Conservation (phyloP, 2,888 invertebrate species). For the Zelleria hepariella region DNA sequence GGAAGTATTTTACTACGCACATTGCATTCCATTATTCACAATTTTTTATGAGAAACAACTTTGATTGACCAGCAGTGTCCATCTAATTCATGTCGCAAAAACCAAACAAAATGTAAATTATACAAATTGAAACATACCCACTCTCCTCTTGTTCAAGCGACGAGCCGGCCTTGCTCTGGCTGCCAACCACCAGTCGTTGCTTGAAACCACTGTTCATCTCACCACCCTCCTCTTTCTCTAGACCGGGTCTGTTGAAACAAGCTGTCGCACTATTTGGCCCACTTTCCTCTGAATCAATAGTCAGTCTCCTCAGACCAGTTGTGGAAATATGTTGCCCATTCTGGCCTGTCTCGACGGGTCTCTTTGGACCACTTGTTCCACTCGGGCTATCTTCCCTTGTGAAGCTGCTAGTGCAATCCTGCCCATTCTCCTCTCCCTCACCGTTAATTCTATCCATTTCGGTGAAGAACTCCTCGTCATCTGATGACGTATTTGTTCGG, state of each 20-base stretch:
- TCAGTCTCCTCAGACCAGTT: neutral
- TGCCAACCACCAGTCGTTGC: conserved; percentile 37
- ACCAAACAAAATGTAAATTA: too few species aligned
- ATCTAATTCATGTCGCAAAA: too few species aligned
- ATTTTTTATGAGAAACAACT: too few species aligned
- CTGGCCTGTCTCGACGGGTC: neutral
- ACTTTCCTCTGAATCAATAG: neutral
- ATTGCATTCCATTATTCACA: too few species aligned
- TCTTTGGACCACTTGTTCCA: neutral
- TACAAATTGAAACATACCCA: too few species aligned
- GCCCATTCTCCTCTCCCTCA: conserved; percentile 21
- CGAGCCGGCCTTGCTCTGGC: neutral
- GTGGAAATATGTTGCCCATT: neutral
- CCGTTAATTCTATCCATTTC: conserved; percentile 37
- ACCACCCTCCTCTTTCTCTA: neutral
- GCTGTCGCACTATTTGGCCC: neutral
- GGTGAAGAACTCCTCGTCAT: conserved; percentile 49
- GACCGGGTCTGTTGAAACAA: neutral
- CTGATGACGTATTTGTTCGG: conserved; percentile 15
- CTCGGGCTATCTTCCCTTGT: neutral
- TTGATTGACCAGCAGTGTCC: too few species aligned
- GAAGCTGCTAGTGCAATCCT: conserved; percentile 5
- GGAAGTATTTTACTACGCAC: too few species aligned
- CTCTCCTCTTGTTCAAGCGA: neutral
- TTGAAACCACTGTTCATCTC: conserved; percentile 26